Evolutionary conservation across 35 echinoderm and acorn worm species (phyloP).

Genomic region (Diadema setosum): DNA sequence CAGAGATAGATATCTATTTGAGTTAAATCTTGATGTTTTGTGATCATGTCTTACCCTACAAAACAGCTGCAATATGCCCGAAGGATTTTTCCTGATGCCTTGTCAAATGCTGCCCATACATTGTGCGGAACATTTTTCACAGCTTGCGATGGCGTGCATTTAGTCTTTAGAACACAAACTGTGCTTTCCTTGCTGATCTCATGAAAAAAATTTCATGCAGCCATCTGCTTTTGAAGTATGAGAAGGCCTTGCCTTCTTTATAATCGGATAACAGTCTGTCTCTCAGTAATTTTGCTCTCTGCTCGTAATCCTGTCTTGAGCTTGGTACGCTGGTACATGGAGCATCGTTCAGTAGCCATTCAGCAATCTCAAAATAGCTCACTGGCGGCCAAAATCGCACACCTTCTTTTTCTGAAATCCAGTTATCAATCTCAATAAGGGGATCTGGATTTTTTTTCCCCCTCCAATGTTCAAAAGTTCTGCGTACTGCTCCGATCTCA

Average conservation of each 20-base stretch:
- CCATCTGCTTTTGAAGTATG: not conserved
- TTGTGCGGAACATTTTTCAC: not conserved
- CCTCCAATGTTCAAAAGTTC: not conserved
- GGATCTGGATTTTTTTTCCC: not conserved
- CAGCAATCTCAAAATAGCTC: no score
- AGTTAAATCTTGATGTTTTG: not conserved
- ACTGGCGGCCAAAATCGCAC: not conserved
- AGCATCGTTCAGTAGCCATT: not conserved
- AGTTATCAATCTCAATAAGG: not conserved
- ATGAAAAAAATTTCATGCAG: not conserved
- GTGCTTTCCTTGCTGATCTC: no score
- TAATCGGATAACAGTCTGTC: not conserved
- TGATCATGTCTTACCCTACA: not conserved
- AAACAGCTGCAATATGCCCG: constrained; percentile 27
- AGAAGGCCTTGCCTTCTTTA: not conserved
- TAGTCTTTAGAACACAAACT: constrained; percentile 34
- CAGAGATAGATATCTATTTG: no score
- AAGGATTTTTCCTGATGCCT: not conserved
- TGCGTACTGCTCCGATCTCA: not conserved
- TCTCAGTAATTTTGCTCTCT: not conserved
- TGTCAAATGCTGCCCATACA: constrained; percentile 28
- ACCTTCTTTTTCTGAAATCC: not conserved
- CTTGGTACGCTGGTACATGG: not conserved
- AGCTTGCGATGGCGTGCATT: constrained; percentile 16
- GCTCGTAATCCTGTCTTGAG: not conserved